Evolutionary conservation across 1,140 invertebrate genomes (phyloP).

Genomic region (Cherax destructor): DNA sequence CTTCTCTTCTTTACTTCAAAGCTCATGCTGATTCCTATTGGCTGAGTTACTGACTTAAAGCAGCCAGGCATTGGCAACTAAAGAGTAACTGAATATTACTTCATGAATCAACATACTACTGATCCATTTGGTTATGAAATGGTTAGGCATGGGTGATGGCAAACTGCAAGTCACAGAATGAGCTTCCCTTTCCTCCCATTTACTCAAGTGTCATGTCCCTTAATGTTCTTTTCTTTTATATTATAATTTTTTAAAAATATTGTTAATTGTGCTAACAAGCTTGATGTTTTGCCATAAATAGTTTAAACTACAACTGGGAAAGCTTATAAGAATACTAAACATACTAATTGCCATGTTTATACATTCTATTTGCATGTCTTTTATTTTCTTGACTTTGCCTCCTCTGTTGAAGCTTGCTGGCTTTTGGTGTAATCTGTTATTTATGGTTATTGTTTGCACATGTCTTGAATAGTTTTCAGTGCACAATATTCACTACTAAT

Average conservation of each 20-base stretch:
- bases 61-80: constrained; percentile 25
- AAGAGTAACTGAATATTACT: constrained; percentile 8
- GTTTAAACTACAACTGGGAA: background rate
- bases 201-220: background rate
- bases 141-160: constrained; percentile 35
- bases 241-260: background rate
- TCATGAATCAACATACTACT: constrained; percentile 8
- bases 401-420: constrained; percentile 55
- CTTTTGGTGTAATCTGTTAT: constrained; percentile 31
- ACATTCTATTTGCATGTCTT: constrained; percentile 8
- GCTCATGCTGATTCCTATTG: constrained; percentile 36
- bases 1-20: constrained; percentile 52
- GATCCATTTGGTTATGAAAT: constrained; percentile 15
- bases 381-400: constrained; percentile 40
- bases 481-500: background rate
- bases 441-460: constrained; percentile 29
- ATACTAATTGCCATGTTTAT: background rate
- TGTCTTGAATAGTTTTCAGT: background rate
- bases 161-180: constrained; percentile 16
- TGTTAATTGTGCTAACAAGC: background rate
- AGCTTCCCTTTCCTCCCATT: constrained; percentile 17
- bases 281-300: background rate
- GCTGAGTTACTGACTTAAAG: constrained; percentile 14
- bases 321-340: background rate
- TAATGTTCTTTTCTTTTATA: background rate